These are phyloP conservation scores for Rhinella marina DNA, from an alignment of 2,797 vertebrate species.

Conservation along the genomic window DNA sequence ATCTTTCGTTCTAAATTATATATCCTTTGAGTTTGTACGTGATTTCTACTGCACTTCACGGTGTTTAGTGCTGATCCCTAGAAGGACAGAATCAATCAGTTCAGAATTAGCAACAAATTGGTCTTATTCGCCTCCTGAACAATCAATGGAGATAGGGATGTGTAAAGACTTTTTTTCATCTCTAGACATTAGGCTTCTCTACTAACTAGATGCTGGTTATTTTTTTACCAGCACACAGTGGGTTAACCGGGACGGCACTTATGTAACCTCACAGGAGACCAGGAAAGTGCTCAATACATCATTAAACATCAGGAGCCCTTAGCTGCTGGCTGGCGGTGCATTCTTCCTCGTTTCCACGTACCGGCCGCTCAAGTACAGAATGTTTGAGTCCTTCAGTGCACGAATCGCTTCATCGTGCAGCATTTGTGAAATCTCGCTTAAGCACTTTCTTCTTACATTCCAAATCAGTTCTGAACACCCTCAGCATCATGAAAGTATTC, in stretches of 20 bases:
- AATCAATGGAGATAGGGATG: neutral
- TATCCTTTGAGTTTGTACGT: neutral
- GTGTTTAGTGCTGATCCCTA: neutral
- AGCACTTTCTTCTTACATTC: constrained; percentile 14
- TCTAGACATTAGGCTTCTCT: neutral
- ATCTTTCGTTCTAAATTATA: neutral
- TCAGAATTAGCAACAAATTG: neutral
- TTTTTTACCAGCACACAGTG: neutral
- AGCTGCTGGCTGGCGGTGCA: constrained; percentile 34
- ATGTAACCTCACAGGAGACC: constrained; percentile 55
- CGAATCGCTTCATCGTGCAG: constrained; percentile 1
- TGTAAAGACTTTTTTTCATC: neutral
- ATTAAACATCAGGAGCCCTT: constrained; percentile 53
- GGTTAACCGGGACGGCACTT: constrained; percentile 37
- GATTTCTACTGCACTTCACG: too few species aligned
- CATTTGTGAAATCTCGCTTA: neutral
- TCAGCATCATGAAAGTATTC: constrained; percentile 1
- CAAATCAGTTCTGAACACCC: constrained; percentile 16
- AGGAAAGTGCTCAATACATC: constrained; percentile 57
- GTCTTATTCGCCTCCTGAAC: neutral
- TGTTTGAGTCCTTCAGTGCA: constrained; percentile 18
- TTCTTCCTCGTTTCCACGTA: constrained; percentile 19
- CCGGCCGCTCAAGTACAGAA: constrained; percentile 28
- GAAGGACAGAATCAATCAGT: neutral
- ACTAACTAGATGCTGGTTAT: neutral